These are phyloP conservation scores for Herminia tarsipennalis DNA, from an alignment of 2,888 invertebrate genomes.

Conservation along the genomic window DNA sequence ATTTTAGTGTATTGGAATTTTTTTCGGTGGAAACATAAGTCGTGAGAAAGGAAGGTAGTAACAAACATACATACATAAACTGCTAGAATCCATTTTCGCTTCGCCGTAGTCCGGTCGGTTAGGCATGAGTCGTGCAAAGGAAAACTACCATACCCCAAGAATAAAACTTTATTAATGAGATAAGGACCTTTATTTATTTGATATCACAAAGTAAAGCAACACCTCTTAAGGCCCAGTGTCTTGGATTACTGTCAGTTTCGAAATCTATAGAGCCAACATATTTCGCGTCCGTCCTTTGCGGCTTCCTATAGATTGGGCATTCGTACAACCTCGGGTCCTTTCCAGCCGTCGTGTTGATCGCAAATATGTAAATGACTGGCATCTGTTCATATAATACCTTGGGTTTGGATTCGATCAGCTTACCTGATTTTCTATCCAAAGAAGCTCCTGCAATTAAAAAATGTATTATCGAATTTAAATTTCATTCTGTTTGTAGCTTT, in stretches of 20 bases:
- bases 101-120: too few species aligned
- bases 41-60: too few species aligned
- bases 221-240: conserved; percentile 97
- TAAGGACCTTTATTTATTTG: conserved; percentile 90
- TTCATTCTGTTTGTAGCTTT: too few species aligned
- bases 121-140: too few species aligned
- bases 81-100: too few species aligned
- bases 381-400: conserved; percentile 97
- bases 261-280: conserved; percentile 98
- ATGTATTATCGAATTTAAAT: neutral
- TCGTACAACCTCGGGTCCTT: conserved; percentile 97
- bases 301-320: conserved; percentile 98
- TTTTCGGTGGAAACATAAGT: too few species aligned
- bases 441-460: conserved; percentile 87
- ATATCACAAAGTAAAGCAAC: conserved; percentile 99
- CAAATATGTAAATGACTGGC: conserved; percentile 98
- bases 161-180: too few species aligned
- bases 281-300: conserved; percentile 96
- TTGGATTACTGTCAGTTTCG: conserved; percentile 95
- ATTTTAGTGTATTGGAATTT: too few species aligned
- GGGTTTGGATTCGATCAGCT: conserved; percentile 96
- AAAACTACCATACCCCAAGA: too few species aligned
- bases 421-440: conserved; percentile 94
- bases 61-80: too few species aligned
- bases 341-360: conserved; percentile 96